Base-by-base conservation (phyloP, 2,888 invertebrate species). In the Pyrrhosoma nymphula region DNA sequence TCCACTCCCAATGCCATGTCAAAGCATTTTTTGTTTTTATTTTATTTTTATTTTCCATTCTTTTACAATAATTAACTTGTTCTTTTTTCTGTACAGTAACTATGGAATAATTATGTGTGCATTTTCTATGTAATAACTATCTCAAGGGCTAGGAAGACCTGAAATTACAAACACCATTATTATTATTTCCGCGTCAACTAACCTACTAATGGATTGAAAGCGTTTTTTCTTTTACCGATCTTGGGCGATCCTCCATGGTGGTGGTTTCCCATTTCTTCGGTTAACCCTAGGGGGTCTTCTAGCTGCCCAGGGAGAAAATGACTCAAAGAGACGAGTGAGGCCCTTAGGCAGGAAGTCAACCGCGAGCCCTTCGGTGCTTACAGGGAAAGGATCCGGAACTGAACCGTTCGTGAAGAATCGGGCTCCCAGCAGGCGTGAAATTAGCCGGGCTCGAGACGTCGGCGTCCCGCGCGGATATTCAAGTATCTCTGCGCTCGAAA, bases 161-260 rank as follows among this genome's bases (percentile, higher is more conserved):
- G 8, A 2, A 47, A 47, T 8, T 4, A 47, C 8, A 47, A 47
- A 47, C 47, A 47, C 47, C 47, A 47, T 47, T 47, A 47, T 8
- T 4, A 47, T 47, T 47, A 47, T 47, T 47, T 47, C 47, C 47
- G 47, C 47, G 47, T 47, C 47, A 47, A 8, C 4, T 47, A 47
- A 47, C 47, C 47, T 47, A 47, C 2, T 47, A 47, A 14, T 2
- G 16, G 60, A 60, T 60, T 20, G 18, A 16, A 60, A 60, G 16
- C 60, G 20, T 20, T 60, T 3, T 4, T 69, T 23, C 69, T 35
- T 47, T 93, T 93, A 69, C 93, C 93, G 75, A 93, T 93, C 56
- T 93, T 93, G 69, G 63, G 47, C 16, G 69, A 63, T 93, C 93
- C 93, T 35, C 69, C 60, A 91, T 91, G 91, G 63, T 91, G 93